Evolutionary conservation across 2,797 vertebrate genomes (phyloP).

Genomic region (Gallinago solitaria): DNA sequence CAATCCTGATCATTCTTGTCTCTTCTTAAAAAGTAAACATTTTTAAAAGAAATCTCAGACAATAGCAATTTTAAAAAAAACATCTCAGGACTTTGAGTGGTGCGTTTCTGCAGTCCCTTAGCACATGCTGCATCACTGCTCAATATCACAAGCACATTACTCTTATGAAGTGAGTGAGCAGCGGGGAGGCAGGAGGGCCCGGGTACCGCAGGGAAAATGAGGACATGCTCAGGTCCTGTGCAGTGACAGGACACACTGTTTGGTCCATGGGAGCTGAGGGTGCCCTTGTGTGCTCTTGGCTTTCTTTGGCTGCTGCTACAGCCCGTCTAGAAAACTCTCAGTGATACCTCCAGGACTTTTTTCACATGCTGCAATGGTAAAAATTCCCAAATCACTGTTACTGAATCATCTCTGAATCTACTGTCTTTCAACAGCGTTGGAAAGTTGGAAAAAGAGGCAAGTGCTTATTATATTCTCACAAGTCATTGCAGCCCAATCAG

Average conservation of each 20-base stretch:
- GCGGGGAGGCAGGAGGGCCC: too few species aligned
- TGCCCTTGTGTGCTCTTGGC: background rate
- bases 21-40: background rate
- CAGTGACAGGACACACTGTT: accelerated
- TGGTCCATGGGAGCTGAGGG: background rate
- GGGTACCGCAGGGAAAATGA: accelerated
- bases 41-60: background rate
- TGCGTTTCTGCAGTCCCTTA: background rate
- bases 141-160: background rate
- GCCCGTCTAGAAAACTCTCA: background rate
- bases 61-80: background rate
- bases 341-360: too few species aligned
- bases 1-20: background rate
- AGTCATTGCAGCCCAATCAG: background rate
- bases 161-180: too few species aligned
- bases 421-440: accelerated
- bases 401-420: background rate
- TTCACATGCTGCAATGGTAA: background rate
- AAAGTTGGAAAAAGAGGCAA: background rate
- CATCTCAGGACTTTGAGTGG: accelerated
- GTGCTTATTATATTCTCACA: background rate
- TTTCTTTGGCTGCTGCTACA: background rate
- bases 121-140: background rate
- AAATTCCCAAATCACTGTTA: background rate
- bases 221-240: accelerated